A percentile compares a stretch with the other conserved stretches of the same genome.
Conservation (phyloP, 2,888 invertebrate genomes). For the Diaphora mendica region DNA sequence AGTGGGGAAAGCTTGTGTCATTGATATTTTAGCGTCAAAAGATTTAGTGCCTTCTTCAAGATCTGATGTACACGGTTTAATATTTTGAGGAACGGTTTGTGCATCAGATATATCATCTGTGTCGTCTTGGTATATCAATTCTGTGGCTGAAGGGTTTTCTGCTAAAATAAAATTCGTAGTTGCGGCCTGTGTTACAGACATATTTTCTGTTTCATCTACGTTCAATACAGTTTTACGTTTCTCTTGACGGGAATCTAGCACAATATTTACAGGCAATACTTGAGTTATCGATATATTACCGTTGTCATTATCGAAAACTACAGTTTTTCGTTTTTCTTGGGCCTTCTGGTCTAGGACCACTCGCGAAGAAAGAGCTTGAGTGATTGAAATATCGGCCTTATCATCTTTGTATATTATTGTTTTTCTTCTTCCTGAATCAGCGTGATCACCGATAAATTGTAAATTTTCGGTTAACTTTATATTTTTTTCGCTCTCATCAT, state of each 20-base stretch:
- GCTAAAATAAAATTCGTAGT: slow-evolving; percentile 38
- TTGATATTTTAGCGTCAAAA: slow-evolving; percentile 25
- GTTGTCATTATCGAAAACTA: slow-evolving; percentile 37
- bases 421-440: neutral
- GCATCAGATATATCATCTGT: slow-evolving; percentile 57
- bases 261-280: slow-evolving; percentile 34
- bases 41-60: slow-evolving; percentile 6
- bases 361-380: slow-evolving; percentile 46
- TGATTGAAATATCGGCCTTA: slow-evolving; percentile 47
- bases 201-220: slow-evolving; percentile 41
- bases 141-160: neutral
- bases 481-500: slow-evolving; percentile 6
- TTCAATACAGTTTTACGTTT: slow-evolving; percentile 42
- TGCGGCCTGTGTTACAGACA: slow-evolving; percentile 44
- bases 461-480: slow-evolving; percentile 13
- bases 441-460: neutral
- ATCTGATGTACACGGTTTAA: slow-evolving; percentile 16
- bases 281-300: slow-evolving; percentile 51
- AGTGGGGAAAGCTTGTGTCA: slow-evolving; percentile 31
- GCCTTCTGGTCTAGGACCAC: slow-evolving; percentile 26
- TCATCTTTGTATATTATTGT: slow-evolving; percentile 33
- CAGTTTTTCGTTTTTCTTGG: slow-evolving; percentile 24
- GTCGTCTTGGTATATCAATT: slow-evolving; percentile 8
- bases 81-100: slow-evolving; percentile 49
- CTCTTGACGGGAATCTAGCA: slow-evolving; percentile 24